Conservation (phyloP, 2,113 vertebrate species). For the Arothron firmamentum region DNA sequence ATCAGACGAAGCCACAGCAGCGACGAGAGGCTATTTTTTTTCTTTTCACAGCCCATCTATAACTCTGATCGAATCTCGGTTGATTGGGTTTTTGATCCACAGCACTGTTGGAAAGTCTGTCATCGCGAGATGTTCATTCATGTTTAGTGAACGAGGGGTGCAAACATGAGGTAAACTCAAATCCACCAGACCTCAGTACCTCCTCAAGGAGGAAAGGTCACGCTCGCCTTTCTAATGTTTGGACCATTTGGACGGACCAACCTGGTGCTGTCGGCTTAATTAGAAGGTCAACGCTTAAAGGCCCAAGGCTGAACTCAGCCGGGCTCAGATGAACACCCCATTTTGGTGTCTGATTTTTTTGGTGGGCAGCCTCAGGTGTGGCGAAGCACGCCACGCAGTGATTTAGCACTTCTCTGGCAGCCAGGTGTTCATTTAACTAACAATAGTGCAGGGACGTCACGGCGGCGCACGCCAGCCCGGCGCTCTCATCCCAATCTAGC, state of each 20-base stretch:
- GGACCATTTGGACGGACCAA: no score
- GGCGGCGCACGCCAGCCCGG: slow-evolving; percentile 39
- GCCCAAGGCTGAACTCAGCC: slow-evolving; percentile 20
- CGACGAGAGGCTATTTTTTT: slow-evolving; percentile 26
- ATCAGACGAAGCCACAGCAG: background rate
- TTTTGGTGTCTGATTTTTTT: slow-evolving; percentile 51
- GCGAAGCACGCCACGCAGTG: slow-evolving; percentile 49
- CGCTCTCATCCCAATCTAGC: slow-evolving; percentile 65
- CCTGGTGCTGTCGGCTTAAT: no score
- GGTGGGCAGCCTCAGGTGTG: slow-evolving; percentile 52
- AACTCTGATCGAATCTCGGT: slow-evolving; percentile 27
- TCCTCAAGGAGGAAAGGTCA: no score
- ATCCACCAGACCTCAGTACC: slow-evolving; percentile 13
- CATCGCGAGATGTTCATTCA: background rate
- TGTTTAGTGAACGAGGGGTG: slow-evolving; percentile 11
- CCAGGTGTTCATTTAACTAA: slow-evolving; percentile 82
- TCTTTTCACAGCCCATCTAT: slow-evolving; percentile 2
- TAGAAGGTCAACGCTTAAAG: no score
- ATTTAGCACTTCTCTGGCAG: slow-evolving; percentile 71
- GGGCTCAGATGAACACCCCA: slow-evolving; percentile 49
- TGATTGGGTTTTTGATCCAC: slow-evolving; percentile 26
- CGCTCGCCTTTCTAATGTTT: slow-evolving; percentile 10
- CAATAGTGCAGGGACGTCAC: slow-evolving; percentile 73
- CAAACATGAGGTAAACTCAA: slow-evolving; percentile 1
- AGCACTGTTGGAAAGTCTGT: background rate